Evolutionary conservation across 92 coral and sea anemone species (phyloP).

Genomic region (Chrysogorgia sp.): DNA sequence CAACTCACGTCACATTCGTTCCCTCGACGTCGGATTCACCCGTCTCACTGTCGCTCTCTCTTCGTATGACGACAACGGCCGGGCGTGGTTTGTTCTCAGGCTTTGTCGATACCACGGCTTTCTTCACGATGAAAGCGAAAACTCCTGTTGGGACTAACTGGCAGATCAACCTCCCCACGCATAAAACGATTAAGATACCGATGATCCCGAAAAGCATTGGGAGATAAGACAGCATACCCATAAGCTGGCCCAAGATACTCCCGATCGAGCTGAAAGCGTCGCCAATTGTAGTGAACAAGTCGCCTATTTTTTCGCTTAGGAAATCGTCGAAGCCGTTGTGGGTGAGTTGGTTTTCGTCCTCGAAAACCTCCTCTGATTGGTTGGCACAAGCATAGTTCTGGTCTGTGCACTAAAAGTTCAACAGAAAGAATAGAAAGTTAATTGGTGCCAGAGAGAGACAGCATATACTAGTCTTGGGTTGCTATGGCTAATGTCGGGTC

Average conservation of each 20-base stretch:
- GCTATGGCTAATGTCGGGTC: too few relatives aligned
- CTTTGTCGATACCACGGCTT: slow-evolving; percentile 7
- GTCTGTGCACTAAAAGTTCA: slow-evolving; percentile 23
- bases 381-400: slow-evolving; percentile 32
- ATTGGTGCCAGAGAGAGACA: background rate
- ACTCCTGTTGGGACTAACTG: slow-evolving; percentile 18
- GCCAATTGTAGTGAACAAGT: background rate
- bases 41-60: slow-evolving; percentile 31
- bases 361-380: slow-evolving; percentile 18
- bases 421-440: background rate
- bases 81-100: slow-evolving; percentile 8
- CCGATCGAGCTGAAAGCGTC: background rate
- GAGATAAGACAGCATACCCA: background rate
- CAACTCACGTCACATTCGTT: background rate
- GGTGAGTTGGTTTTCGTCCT: slow-evolving; percentile 11
- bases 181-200: background rate
- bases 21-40: slow-evolving; percentile 5
- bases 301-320: background rate
- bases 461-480: too few relatives aligned
- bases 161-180: slow-evolving; percentile 1
- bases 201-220: background rate
- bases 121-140: slow-evolving; percentile 6
- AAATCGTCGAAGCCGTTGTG: slow-evolving; percentile 11
- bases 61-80: slow-evolving; percentile 7
- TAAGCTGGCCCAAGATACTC: background rate